Evolutionary conservation across 2,797 vertebrate genomes (phyloP).

Genomic region (Rhabdophis nuchalis): DNA sequence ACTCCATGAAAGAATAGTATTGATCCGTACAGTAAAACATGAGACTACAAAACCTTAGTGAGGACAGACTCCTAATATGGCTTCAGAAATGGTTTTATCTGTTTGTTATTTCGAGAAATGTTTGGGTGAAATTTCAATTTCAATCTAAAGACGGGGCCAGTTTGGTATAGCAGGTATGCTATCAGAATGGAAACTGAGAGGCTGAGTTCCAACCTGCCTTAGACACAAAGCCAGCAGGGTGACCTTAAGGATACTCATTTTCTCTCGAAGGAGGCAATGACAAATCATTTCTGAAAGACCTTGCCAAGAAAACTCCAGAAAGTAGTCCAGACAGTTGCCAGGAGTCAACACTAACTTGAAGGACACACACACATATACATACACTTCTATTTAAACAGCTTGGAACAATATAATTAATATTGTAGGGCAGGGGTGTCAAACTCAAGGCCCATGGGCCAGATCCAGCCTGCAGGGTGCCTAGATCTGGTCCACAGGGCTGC

Average conservation of each 20-base stretch:
- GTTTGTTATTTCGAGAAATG: neutral
- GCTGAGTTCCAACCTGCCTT: neutral
- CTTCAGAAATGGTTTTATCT: neutral
- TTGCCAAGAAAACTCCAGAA: neutral
- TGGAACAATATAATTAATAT: neutral
- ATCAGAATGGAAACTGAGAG: neutral
- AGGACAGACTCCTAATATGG: neutral
- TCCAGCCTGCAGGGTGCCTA: too few relatives aligned
- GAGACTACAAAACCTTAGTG: neutral
- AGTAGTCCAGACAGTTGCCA: neutral
- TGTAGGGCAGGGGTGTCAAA: neutral
- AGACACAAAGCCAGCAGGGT: neutral
- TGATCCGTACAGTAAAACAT: neutral
- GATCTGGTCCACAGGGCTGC: too few relatives aligned
- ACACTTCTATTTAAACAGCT: neutral
- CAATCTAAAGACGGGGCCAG: neutral
- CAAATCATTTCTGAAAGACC: neutral
- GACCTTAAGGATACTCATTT: neutral
- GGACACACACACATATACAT: neutral
- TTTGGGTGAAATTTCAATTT: neutral
- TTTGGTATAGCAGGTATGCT: neutral
- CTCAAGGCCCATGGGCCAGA: too few relatives aligned
- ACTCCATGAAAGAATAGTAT: neutral
- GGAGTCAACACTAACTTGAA: neutral
- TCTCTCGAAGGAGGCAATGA: neutral